A percentile compares a stretch with the other conserved stretches of the same genome.
phyloP scores from a whole-genome alignment of 1,140 invertebrate species.

The honey bee (Apis mellifera) region Amel_HAv3.1 CM009942.2:8987001-8987500 shows the following conservation, averaged over 20 bases:
- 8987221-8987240: background rate
- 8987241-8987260: too few relatives aligned
- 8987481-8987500: conserved; percentile 66
- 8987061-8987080: background rate
- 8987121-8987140: background rate
- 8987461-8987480: conserved; percentile 50
- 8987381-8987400: too few relatives aligned
- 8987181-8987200: background rate
- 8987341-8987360: background rate
- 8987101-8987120: background rate
- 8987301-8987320: background rate
- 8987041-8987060: conserved; percentile 43
- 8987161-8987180: background rate
- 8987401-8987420: background rate
- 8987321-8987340: background rate
- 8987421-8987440: background rate
- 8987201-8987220: background rate
- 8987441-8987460: background rate
- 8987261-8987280: too few relatives aligned
- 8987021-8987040: conserved; percentile 42
- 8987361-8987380: background rate
- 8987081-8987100: conserved; percentile 44
- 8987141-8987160: background rate
- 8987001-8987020: conserved; percentile 45
- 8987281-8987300: background rate